Base-by-base conservation (phyloP, 2,888 invertebrate species). In the Timema podura region DNA sequence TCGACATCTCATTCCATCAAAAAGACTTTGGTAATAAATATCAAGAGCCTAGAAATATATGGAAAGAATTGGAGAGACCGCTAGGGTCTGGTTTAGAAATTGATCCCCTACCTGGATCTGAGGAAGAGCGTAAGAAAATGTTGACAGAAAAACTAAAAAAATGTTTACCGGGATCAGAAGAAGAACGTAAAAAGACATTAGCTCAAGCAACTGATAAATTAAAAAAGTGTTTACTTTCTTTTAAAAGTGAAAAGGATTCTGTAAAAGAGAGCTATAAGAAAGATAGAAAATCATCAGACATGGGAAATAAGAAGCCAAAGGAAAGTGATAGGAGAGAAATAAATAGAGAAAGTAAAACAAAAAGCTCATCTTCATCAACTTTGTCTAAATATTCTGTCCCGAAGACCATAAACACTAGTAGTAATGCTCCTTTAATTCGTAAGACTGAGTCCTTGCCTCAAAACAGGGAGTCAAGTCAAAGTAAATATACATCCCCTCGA, bases 71-170 rank as follows among this genome's bases (percentile, higher is more conserved):
- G 30, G 30, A 30, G 30, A 30, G 30, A 30, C 30, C 30, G 3
- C 30, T 30, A 30, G 30, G 30, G 30, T 30, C 30, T 30, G 30
- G 30, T 30, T 30, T 30, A 30, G 30, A 47, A 48, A 48, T 44
- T 59, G 57, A 54, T n/a, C 69, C 69, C 44, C 59, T 48, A 59
- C 54, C 54, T 45, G 69, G 69, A n/a, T 69, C 69, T 11, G 69
- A 69, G 45, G 69, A 69, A 48, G 69, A 65, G 45, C 54, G 69
- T 8, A 69, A 69, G 48, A 69, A 69, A 57, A 66, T 61, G 61
- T 44, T 16, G 61, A 30, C 30, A 30, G 30, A 30, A 30, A 30
- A 30, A 30, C 30, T 30, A 30, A 30, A 30, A 30, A 30, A 30
- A 30, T 30, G 30, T 30, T 30, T 48, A 59, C 54, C 54, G 45